Percentiles rank a stretch among this genome's conserved stretches.
phyloP scores from a whole-genome alignment of 2,888 invertebrate species.

The Halictus ligatus region DNA sequence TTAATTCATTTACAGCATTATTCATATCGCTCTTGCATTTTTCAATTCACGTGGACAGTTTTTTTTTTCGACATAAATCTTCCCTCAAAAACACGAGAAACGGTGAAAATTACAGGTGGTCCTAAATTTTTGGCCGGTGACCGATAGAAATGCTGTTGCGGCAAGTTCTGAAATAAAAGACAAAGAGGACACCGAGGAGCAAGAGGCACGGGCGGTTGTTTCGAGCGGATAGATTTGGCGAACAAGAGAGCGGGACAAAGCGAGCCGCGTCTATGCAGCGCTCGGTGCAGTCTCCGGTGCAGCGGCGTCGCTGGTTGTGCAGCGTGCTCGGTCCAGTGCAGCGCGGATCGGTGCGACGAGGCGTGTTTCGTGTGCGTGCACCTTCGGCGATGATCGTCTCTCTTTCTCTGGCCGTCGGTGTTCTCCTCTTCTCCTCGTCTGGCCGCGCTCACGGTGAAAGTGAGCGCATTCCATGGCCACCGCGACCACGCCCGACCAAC shows the following conservation, averaged over 20 bases:
- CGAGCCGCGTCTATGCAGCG: conserved; percentile 22
- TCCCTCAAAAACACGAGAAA: too few relatives aligned
- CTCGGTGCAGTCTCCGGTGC: conserved; percentile 13
- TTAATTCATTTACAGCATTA: too few relatives aligned
- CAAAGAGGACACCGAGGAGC: neutral
- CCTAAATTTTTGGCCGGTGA: too few relatives aligned
- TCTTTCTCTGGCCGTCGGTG: conserved; percentile 58
- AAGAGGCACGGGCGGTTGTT: neutral
- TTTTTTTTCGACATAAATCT: too few relatives aligned
- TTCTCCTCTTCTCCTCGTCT: conserved; percentile 65
- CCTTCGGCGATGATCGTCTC: conserved; percentile 57
- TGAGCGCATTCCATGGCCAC: conserved; percentile 84
- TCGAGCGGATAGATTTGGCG: neutral
- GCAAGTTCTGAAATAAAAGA: too few relatives aligned
- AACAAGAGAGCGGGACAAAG: conserved; percentile 18
- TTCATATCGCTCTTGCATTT: too few relatives aligned
- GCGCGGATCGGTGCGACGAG: conserved; percentile 14
- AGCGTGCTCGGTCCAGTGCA: conserved; percentile 35
- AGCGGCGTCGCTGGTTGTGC: conserved; percentile 35
- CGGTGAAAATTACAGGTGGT: too few relatives aligned
- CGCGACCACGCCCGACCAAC: conserved; percentile 84
- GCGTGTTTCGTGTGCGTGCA: conserved; percentile 69
- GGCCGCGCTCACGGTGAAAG: conserved; percentile 82
- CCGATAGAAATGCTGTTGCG: too few relatives aligned
- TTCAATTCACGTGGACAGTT: too few relatives aligned